phyloP scores from a whole-genome alignment of 2,797 vertebrate genomes.

The Calcarius lapponicus region DNA sequence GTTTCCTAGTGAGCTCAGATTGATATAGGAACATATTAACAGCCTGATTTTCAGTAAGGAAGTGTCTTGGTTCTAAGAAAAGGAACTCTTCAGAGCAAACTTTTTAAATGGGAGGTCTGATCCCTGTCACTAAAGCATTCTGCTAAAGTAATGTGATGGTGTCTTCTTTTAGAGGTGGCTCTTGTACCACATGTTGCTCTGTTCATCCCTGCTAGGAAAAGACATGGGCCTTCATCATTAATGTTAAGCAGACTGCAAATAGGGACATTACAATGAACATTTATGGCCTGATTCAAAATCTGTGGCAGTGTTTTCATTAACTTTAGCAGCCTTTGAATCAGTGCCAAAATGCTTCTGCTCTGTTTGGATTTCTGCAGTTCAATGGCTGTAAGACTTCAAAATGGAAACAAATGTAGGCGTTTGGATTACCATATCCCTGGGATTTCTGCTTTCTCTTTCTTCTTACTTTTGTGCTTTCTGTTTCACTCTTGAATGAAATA shows the following conservation, averaged over 20 bases:
- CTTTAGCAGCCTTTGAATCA: constrained; percentile 36
- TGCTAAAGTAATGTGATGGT: background rate
- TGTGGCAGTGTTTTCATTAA: constrained; percentile 50
- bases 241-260: background rate
- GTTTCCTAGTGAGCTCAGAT: background rate
- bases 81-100: background rate
- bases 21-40: background rate
- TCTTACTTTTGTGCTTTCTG: constrained; percentile 48
- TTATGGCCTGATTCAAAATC: constrained; percentile 49
- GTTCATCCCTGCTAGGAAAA: background rate
- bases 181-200: background rate
- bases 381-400: constrained; percentile 50
- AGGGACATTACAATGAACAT: constrained; percentile 21
- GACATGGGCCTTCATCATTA: background rate
- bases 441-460: constrained; percentile 55
- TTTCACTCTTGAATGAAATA: constrained; percentile 7
- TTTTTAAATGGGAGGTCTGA: background rate
- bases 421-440: constrained; percentile 77
- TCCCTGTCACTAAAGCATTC: background rate
- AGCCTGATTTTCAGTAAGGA: background rate
- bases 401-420: constrained; percentile 50
- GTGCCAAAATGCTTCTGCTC: constrained; percentile 54
- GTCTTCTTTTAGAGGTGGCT: background rate
- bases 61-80: background rate
- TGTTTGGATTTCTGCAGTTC: constrained; percentile 52